These are phyloP conservation scores for Actinostola sp. DNA, from an alignment of 92 coral and sea anemone genomes.

Conservation along the genomic window DNA sequence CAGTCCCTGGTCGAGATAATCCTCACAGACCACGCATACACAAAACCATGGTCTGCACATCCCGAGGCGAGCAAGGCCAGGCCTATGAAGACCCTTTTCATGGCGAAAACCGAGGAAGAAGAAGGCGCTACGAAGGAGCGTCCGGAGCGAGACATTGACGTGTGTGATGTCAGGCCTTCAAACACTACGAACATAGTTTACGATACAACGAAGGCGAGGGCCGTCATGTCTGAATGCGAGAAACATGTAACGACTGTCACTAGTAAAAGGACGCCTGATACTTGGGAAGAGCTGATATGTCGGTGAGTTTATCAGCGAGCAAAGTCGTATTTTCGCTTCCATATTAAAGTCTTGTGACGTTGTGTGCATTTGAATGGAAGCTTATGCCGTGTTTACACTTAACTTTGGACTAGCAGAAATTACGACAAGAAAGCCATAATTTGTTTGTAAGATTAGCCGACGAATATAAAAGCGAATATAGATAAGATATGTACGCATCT, in stretches of 20 bases:
- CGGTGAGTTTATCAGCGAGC: conserved; percentile 54
- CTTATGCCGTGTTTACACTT: no score
- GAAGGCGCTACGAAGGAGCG: no score
- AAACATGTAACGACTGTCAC: conserved; percentile 89
- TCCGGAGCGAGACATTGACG: conserved; percentile 70
- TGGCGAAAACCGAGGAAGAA: conserved; percentile 62
- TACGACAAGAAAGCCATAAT: no score
- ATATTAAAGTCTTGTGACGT: no score
- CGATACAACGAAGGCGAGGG: conserved; percentile 87
- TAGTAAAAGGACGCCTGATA: conserved; percentile 96
- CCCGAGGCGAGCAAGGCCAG: conserved; percentile 91
- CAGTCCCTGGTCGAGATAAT: conserved; percentile 88
- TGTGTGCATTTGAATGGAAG: no score
- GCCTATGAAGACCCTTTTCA: conserved; percentile 85
- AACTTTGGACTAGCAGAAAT: no score
- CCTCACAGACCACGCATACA: conserved; percentile 88
- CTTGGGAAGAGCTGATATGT: conserved; percentile 98
- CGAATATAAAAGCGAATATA: no score
- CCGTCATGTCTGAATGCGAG: conserved; percentile 97
- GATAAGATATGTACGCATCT: no score
- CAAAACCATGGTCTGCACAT: conserved; percentile 99
- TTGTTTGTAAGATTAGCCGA: no score
- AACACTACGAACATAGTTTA: conserved; percentile 70
- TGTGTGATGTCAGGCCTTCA: conserved; percentile 60
- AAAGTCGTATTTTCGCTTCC: no score